Percentiles rank a stretch among this genome's conserved stretches.
Conservation (phyloP, 2,888 invertebrate genomes). For the Chaetogeoica ovagalla region DNA sequence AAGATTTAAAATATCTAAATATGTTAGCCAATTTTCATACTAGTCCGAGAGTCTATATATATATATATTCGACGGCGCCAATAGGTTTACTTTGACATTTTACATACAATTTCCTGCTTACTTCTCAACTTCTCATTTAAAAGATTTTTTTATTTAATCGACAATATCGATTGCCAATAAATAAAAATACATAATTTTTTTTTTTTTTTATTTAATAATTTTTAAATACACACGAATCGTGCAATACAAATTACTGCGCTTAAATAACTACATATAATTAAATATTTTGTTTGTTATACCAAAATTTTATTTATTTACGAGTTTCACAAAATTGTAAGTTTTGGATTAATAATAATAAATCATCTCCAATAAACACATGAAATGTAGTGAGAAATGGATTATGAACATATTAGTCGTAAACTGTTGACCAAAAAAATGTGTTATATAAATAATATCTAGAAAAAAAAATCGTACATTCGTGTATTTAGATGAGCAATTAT, state of each 20-base stretch:
- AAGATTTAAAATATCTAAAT: too few species aligned
- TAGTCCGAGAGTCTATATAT: too few species aligned
- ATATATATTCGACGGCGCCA: too few species aligned
- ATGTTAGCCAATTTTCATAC: too few species aligned
- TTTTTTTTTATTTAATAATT: not conserved
- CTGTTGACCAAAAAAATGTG: not conserved
- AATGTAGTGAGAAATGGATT: not conserved
- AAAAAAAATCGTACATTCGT: not conserved
- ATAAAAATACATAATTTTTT: not conserved
- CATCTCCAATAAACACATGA: not conserved
- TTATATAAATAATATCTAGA: slow-evolving; percentile 3
- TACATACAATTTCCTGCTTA: too few species aligned
- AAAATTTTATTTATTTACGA: not conserved
- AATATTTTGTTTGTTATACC: not conserved
- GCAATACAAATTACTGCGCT: not conserved
- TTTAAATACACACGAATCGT: not conserved
- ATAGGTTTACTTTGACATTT: too few species aligned
- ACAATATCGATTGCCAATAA: not conserved
- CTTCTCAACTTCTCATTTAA: too few species aligned
- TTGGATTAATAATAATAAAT: not conserved
- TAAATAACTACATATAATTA: not conserved
- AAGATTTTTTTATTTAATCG: too few species aligned
- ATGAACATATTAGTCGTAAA: not conserved
- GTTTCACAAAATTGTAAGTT: not conserved
- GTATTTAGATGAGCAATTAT: not conserved